Conservation (phyloP, 2,888 invertebrate species). For the Drosophila subquinaria region DNA sequence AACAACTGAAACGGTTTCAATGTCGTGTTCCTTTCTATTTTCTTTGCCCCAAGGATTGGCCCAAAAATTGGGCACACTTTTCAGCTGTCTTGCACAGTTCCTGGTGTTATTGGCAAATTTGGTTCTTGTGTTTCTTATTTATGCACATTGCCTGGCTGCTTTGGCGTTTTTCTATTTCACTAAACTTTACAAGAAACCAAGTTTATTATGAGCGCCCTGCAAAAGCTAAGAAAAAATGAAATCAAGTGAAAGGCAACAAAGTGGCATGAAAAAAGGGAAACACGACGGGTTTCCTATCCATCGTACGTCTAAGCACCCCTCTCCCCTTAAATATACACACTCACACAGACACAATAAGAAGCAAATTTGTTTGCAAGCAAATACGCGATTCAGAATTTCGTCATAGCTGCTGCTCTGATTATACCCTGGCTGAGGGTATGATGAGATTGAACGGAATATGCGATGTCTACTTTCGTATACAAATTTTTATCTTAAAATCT, state of each 20-base stretch:
- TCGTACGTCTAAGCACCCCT: background rate
- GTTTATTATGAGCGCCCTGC: slow-evolving; percentile 54
- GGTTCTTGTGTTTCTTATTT: slow-evolving; percentile 67
- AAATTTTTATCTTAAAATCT: too few species aligned
- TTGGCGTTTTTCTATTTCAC: slow-evolving; percentile 65
- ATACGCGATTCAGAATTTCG: slow-evolving; percentile 49
- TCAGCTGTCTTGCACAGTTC: slow-evolving; percentile 31
- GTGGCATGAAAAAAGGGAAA: slow-evolving; percentile 16
- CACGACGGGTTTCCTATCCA: slow-evolving; percentile 2
- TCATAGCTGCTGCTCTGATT: slow-evolving; percentile 38
- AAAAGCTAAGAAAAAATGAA: slow-evolving; percentile 38
- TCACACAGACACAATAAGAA: slow-evolving; percentile 40
- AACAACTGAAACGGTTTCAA: slow-evolving; percentile 59
- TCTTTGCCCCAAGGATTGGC: background rate
- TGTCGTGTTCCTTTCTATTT: slow-evolving; percentile 23
- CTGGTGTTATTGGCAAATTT: slow-evolving; percentile 68
- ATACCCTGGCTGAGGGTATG: background rate
- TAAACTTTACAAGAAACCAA: slow-evolving; percentile 56
- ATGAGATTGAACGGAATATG: background rate
- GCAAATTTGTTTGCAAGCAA: slow-evolving; percentile 60
- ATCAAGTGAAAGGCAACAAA: slow-evolving; percentile 43
- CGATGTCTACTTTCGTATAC: too few species aligned
- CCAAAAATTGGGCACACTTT: slow-evolving; percentile 39
- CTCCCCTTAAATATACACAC: slow-evolving; percentile 14
- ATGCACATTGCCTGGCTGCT: slow-evolving; percentile 58